These are phyloP conservation scores for Dugesia japonica DNA, from an alignment of 2,888 invertebrate species.

Conservation along the genomic window DNA sequence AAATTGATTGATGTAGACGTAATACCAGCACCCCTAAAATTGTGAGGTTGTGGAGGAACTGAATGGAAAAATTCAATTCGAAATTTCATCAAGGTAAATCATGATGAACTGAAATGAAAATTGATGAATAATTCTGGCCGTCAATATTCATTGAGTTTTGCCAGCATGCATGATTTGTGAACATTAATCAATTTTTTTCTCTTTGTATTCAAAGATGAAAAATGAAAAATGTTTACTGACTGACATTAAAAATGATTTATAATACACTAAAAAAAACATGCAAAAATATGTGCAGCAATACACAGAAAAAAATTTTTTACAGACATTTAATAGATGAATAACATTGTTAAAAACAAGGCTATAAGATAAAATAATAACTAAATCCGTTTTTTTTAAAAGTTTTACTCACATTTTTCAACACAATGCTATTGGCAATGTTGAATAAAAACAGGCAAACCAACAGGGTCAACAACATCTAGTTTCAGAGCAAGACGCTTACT, in stretches of 20 bases:
- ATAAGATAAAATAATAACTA: not conserved
- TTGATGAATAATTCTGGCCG: not conserved
- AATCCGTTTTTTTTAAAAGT: not conserved
- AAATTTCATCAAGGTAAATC: too few relatives aligned
- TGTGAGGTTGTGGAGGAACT: slow-evolving; percentile 32
- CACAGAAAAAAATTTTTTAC: not conserved
- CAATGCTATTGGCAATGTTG: slow-evolving; percentile 13
- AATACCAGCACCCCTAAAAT: slow-evolving; percentile 28
- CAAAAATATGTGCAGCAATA: not conserved
- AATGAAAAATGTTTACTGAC: too few relatives aligned
- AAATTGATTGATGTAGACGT: slow-evolving; percentile 28
- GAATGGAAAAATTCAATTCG: too few relatives aligned
- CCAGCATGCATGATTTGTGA: not conserved
- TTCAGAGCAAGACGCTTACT: slow-evolving; percentile 13
- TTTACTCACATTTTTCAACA: slow-evolving; percentile 17
- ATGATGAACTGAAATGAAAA: not conserved
- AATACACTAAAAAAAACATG: not conserved
- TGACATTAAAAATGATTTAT: too few relatives aligned
- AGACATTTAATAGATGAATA: not conserved
- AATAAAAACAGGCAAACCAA: slow-evolving; percentile 20
- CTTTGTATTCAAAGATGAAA: too few relatives aligned
- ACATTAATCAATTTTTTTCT: not conserved
- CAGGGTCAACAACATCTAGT: slow-evolving; percentile 14
- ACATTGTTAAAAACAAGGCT: not conserved
- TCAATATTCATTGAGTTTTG: not conserved